Base-by-base conservation (phyloP, 2,888 invertebrate genomes). In the Drosophila gaucha region DNA sequence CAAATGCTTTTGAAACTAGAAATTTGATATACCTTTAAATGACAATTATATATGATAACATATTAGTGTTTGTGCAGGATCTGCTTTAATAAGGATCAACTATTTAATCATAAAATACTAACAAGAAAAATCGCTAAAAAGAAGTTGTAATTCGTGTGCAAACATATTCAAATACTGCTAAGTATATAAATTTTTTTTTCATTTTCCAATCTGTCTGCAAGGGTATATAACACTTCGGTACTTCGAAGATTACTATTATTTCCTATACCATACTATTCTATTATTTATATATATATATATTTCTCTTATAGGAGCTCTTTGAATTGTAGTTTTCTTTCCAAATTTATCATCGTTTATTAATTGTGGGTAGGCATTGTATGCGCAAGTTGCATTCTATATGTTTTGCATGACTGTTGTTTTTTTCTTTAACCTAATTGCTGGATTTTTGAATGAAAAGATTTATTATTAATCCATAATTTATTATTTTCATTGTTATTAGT, bases 261-360 rank as follows among this genome's bases (percentile, higher is more conserved):
- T 9, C 8, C 22, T 24, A 16, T 52, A 6, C 51, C 52, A 10
- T 50, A 36, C 24, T 44, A 46, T 39, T 46, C 39, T 47, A 44
- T 56, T 0, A 3, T 35, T 12, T 24, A 35, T 35, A 10, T 35
- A n/a, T 35, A 35, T 35, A 12, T 41, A 9, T 41, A 41, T 24
- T 75, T 79, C 60, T 79, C 70, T 85, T 66, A 38, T 88, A 88
- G 86, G 86, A 63, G 41, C 57, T 64, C 66, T 78, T 78, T 83
- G 46, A 67, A 63, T 74, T 76, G 71, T 85, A 78, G 72, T 72
- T 63, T 59, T 60, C 44, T 51, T 67, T 62, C 35, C 52, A 60
- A 66, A 67, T 50, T 58, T 59, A 31, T 62, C 74, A 58, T 41
- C 69, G 54, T 66, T 71, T 76, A 33, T 41, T 68, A 24, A 52